Evolutionary conservation across 2,797 vertebrate species (phyloP), one percentile per base, ranked within the genome.

Genomic region (Melanotaenia pygmaea): DNA sequence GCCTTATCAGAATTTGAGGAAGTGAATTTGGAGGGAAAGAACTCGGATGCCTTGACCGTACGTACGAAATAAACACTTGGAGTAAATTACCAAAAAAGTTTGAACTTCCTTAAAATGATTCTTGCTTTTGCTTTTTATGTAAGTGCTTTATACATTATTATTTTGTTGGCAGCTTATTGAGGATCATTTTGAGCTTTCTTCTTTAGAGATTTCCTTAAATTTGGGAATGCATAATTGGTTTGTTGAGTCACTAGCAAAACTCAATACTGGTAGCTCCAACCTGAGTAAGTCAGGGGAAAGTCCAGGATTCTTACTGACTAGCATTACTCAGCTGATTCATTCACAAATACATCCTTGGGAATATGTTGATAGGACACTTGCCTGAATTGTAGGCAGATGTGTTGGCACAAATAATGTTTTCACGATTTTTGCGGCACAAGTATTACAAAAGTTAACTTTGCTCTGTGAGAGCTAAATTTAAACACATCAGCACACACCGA

Each of bases 1-100:
- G 88, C 94, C 37, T 96, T 95, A 20, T 95, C 96, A 0, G 97
- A 98, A 88, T 98, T 97, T 43, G 96, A 99, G 83, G 88, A 96
- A 0, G 93, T 96, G 16, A 87, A 95, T 53, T 70, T 94, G 0
- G 95, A 96, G 63, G 95, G 92, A 0, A 94, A 93, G 79, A 85
- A 77, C 37, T 80, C 91, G 37, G 94, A 94, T 67, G 91, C 85
- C 51, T 92, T 93, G 70, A 87, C 82, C 77, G 95, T 96, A 86
- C 60, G 93, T 93, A 88, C 51, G 26, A 58, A 64, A 66, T 53
- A 67, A 59, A 63, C 45, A 34, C 45, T 45, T 60, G 28, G 32
- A 60, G 60, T 54, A 26, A 58, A 28, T 35, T 58, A 34, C 30
- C 30, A 45, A 47, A 56, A n/a, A 67, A 43, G 9, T 59, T 58